These are phyloP conservation scores for Scelioninae gen. 1 DNA, from an alignment of 2,888 invertebrate species.

Conservation along the genomic window DNA sequence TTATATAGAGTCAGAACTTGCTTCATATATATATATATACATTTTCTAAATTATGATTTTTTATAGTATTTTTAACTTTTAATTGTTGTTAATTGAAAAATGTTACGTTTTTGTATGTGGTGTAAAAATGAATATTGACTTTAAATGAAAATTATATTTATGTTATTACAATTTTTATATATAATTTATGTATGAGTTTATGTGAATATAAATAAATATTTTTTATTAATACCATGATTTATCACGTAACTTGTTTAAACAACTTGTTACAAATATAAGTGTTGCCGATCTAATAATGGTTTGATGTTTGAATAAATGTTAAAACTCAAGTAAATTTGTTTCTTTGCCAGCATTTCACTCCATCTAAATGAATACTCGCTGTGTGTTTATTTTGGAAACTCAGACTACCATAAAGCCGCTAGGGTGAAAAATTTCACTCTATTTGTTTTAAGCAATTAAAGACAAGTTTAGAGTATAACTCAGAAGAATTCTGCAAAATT, in stretches of 20 bases:
- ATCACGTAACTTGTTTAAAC: no score
- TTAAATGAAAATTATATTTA: no score
- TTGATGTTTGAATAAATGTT: conserved; percentile 22
- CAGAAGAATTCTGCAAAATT: no score
- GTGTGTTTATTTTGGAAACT: conserved; percentile 33
- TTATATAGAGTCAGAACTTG: not conserved
- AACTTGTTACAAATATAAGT: not conserved
- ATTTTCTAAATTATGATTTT: not conserved
- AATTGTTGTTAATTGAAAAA: no score
- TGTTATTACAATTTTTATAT: no score
- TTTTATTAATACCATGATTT: no score
- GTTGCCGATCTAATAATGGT: not conserved
- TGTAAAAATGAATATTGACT: no score
- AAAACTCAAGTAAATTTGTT: conserved; percentile 24
- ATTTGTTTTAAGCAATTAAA: not conserved
- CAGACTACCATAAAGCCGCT: not conserved
- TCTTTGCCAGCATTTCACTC: conserved; percentile 18
- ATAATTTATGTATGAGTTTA: no score
- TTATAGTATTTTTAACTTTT: no score
- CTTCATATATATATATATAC: not conserved
- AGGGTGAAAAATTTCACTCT: not conserved
- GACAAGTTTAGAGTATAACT: not conserved
- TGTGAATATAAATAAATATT: no score
- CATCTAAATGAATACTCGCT: conserved; percentile 22
- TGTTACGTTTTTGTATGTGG: no score